phyloP scores from a whole-genome alignment of 2,888 invertebrate species.

The Galerucella nymphaeae region DNA sequence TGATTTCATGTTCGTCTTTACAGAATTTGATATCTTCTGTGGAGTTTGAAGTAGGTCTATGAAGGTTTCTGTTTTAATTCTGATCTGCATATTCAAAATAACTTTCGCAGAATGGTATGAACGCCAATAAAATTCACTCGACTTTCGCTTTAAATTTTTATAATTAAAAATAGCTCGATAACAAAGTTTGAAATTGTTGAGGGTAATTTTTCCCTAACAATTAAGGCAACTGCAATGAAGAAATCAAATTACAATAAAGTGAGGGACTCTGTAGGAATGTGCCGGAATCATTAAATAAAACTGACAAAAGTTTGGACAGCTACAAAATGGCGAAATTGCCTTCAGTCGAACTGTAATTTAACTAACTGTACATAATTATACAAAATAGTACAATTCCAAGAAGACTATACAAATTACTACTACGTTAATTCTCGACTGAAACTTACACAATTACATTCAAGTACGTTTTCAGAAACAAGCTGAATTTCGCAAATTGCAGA shows the following conservation, averaged over 20 bases:
- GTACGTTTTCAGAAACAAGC: conserved; percentile 43
- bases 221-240: conserved; percentile 29
- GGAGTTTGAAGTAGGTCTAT: too few species aligned
- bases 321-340: conserved; percentile 50
- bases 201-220: conserved; percentile 30
- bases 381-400: conserved; percentile 51
- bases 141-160: conserved; percentile 18
- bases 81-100: not conserved
- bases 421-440: conserved; percentile 50
- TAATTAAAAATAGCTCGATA: conserved; percentile 32
- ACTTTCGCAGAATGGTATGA: conserved; percentile 18
- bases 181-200: conserved; percentile 28
- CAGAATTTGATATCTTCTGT: too few species aligned
- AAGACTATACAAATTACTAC: conserved; percentile 52
- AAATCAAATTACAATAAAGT: conserved; percentile 39
- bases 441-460: conserved; percentile 53
- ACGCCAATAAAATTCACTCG: conserved; percentile 9
- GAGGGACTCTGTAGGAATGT: conserved; percentile 33
- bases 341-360: conserved; percentile 51
- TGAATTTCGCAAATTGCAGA: conserved; percentile 39
- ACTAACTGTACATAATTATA: conserved; percentile 53
- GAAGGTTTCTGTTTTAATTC: not conserved
- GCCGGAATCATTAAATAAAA: conserved; percentile 43
- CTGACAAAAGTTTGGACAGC: conserved; percentile 49
- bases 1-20: too few species aligned